Conservation (phyloP, 2,113 vertebrate species). For the Hemicordylus capensis region DNA sequence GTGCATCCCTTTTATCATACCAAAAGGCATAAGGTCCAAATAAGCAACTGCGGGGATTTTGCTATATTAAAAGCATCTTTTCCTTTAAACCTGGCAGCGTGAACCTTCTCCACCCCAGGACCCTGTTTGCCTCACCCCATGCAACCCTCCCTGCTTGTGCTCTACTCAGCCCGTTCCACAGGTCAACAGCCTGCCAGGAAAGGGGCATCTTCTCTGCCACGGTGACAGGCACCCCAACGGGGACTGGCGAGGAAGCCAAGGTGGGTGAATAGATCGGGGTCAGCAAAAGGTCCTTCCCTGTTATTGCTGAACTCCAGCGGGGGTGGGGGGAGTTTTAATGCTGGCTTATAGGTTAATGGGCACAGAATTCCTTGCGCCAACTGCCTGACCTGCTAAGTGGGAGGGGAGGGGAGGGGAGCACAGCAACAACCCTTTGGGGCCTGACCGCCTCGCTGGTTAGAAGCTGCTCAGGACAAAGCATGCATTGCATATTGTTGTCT, state of each 20-base stretch:
- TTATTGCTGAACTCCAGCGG: background rate
- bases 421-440: background rate
- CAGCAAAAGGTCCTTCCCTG: background rate
- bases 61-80: background rate
- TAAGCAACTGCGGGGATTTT: background rate
- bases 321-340: background rate
- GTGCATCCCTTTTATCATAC: background rate
- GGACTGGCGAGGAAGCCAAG: background rate
- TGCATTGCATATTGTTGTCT: too few species aligned
- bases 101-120: background rate
- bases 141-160: background rate
- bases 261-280: background rate
- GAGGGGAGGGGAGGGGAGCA: background rate
- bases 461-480: rapidly evolving
- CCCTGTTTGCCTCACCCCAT: background rate
- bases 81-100: background rate
- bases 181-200: background rate
- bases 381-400: rapidly evolving
- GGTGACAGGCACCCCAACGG: background rate
- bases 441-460: background rate
- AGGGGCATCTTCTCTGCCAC: rapidly evolving
- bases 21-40: background rate
- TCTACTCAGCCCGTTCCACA: rapidly evolving
- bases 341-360: background rate
- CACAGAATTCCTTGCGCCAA: background rate